phyloP scores from a whole-genome alignment of 2,113 vertebrate genomes.

The Alethe castanea region DNA sequence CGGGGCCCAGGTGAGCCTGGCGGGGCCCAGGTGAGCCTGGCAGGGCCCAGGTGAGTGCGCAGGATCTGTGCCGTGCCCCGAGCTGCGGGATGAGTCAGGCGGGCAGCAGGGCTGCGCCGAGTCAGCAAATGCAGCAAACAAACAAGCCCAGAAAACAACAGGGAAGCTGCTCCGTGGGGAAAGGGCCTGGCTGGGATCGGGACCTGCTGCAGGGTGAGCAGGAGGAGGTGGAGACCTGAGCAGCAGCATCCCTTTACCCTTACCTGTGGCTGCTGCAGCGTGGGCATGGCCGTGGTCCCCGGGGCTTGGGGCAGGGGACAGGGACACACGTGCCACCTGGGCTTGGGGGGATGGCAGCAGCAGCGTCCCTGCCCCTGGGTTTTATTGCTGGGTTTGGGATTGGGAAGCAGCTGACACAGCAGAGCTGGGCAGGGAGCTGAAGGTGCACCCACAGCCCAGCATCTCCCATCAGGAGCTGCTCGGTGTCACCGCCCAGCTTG shows the following conservation, averaged over 20 bases:
- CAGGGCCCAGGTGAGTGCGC: neutral
- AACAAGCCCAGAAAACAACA: constrained; percentile 25
- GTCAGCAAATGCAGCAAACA: constrained; percentile 33
- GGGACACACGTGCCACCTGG: fast-evolving
- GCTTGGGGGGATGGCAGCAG: fast-evolving
- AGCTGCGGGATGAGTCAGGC: constrained; percentile 49
- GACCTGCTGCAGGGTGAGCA: fast-evolving
- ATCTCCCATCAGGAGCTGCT: neutral
- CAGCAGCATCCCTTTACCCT: neutral
- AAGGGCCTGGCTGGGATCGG: neutral
- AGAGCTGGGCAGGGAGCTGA: neutral
- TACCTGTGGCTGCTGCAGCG: neutral
- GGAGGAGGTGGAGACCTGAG: neutral
- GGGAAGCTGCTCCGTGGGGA: neutral
- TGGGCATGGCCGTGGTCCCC: fast-evolving
- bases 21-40: fast-evolving
- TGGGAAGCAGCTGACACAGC: constrained; percentile 32
- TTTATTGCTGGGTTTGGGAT: neutral
- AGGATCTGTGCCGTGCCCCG: neutral
- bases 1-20: neutral
- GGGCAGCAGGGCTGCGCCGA: neutral
- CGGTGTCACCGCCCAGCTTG: fast-evolving
- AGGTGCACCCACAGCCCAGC: neutral
- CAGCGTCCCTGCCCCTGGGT: neutral
- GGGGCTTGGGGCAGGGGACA: fast-evolving